phyloP scores from a whole-genome alignment of 2,113 vertebrate genomes.

The Trinectes maculatus region DNA sequence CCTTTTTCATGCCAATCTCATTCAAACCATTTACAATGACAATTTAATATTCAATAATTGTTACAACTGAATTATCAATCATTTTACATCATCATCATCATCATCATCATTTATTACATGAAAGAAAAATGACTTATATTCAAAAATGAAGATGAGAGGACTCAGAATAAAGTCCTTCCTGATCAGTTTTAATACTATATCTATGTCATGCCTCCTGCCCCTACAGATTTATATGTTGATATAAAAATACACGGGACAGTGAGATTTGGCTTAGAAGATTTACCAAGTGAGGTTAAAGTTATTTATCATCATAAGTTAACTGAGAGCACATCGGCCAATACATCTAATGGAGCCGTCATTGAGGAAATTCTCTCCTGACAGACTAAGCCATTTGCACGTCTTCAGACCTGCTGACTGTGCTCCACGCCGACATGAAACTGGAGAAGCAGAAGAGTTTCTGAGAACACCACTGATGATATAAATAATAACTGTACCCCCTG shows the following conservation, averaged over 20 bases:
- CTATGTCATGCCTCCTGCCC: too few relatives aligned
- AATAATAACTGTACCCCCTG: constrained; percentile 84
- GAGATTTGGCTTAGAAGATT: neutral
- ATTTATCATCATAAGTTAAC: neutral
- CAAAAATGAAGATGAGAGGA: too few relatives aligned
- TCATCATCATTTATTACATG: too few relatives aligned
- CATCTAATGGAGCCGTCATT: neutral
- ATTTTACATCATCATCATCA: too few relatives aligned
- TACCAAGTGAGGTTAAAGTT: neutral
- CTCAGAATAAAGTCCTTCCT: too few relatives aligned
- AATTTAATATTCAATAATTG: too few relatives aligned
- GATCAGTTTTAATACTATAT: too few relatives aligned
- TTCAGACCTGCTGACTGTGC: constrained; percentile 15
- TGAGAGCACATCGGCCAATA: neutral
- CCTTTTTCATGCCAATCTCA: too few relatives aligned
- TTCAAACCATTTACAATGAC: too few relatives aligned
- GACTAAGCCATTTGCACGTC: neutral
- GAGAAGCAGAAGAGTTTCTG: neutral
- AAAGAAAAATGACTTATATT: too few relatives aligned
- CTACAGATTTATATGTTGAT: too few relatives aligned
- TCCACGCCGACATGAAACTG: neutral
- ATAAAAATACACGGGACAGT: neutral
- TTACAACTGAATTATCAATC: too few relatives aligned
- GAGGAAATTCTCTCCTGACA: neutral
- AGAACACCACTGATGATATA: neutral